Conservation (phyloP, 2,888 invertebrate genomes). For the Hirtodrosophila trivittata region DNA sequence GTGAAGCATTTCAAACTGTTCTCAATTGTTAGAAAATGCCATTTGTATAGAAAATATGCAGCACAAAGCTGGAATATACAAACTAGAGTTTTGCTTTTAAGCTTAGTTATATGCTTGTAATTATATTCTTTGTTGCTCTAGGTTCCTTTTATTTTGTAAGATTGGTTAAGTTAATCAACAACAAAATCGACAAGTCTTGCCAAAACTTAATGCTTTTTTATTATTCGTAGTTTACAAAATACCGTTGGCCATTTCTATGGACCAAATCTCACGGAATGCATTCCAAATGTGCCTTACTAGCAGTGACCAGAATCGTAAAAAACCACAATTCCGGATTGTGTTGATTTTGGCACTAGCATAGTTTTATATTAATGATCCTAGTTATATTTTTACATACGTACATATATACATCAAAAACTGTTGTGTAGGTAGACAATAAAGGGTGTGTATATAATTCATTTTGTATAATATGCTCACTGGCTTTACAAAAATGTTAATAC, state of each 20-base stretch:
- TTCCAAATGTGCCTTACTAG: slow-evolving; percentile 82
- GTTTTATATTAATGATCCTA: slow-evolving; percentile 21
- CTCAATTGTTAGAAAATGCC: slow-evolving; percentile 37
- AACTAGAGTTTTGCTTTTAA: not conserved
- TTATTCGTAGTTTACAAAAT: slow-evolving; percentile 16
- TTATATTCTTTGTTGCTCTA: slow-evolving; percentile 37
- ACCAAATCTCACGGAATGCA: slow-evolving; percentile 56
- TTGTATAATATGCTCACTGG: slow-evolving; percentile 55
- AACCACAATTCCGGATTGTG: slow-evolving; percentile 3
- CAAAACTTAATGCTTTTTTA: slow-evolving; percentile 68
- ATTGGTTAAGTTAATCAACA: slow-evolving; percentile 55
- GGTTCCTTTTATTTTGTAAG: slow-evolving; percentile 66
- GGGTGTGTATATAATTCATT: slow-evolving; percentile 33
- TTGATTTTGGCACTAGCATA: slow-evolving; percentile 14
- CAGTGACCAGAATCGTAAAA: slow-evolving; percentile 15
- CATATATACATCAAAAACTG: slow-evolving; percentile 45
- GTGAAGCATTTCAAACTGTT: slow-evolving; percentile 65
- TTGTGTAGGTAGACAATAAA: slow-evolving; percentile 79
- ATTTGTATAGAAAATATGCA: slow-evolving; percentile 21
- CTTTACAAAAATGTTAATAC: slow-evolving; percentile 53
- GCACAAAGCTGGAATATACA: slow-evolving; percentile 4
- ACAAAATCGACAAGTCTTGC: slow-evolving; percentile 82
- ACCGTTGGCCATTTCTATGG: not conserved
- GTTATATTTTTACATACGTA: slow-evolving; percentile 12
- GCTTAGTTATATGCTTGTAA: slow-evolving; percentile 6